Percentiles rank a stretch among this genome's conserved stretches.
phyloP scores from a whole-genome alignment of 2,113 vertebrate genomes.

The Myanophis thanlyinensis region DNA sequence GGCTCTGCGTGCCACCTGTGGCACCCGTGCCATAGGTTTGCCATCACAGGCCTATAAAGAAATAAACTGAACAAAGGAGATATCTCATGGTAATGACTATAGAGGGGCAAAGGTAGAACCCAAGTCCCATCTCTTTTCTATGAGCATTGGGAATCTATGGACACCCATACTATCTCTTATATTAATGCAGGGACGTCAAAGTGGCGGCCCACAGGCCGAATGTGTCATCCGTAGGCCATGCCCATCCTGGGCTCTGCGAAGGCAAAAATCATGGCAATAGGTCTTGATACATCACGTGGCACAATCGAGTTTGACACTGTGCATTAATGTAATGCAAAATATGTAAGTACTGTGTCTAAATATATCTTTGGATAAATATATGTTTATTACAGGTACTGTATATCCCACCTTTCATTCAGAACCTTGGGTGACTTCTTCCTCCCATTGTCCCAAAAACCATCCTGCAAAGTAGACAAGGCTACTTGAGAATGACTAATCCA shows the following conservation, averaged over 20 bases:
- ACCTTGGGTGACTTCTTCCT: background rate
- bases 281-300: no score
- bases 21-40: no score
- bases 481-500: background rate
- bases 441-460: background rate
- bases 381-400: background rate
- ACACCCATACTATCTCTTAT: background rate
- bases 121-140: background rate
- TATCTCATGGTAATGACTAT: background rate
- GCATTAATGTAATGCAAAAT: background rate
- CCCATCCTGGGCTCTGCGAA: no score
- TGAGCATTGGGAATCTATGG: background rate
- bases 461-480: background rate
- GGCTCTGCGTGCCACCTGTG: no score
- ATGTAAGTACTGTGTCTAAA: background rate
- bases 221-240: no score
- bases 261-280: no score
- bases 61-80: background rate
- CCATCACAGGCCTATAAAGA: no score
- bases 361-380: background rate
- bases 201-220: no score
- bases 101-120: background rate
- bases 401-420: background rate
- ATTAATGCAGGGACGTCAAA: background rate
- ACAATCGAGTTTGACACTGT: no score